Evolutionary conservation across 2,797 vertebrate genomes (phyloP), one percentile per base, ranked within the genome.

Genomic region (Enteromius fasciolatus): DNA sequence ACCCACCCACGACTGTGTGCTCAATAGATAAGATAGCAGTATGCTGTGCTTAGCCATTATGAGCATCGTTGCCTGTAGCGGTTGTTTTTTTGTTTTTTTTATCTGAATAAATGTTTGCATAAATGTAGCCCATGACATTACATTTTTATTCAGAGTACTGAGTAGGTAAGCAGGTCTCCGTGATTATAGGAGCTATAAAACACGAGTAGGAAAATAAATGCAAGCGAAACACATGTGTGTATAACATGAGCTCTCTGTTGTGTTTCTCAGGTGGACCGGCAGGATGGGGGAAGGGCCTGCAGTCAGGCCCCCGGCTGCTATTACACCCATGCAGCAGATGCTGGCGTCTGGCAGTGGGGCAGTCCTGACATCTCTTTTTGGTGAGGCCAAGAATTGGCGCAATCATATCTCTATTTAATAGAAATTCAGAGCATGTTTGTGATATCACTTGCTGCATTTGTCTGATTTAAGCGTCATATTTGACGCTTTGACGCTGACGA

Each of bases 241-340:
- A 4, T n/a, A n/a, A 28, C 28, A 23, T 14, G 57, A 23, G 2
- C 9, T 0, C 69, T 72, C 9, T 76, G 48, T 44, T 63, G 3
- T 85, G 39, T 81, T 9, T 79, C 54, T 64, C 39, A 59, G 80
- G 57, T 92, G 96, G 95, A 90, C 88, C 82, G 83, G 63, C 91
- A 79, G 84, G 91, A 99, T 98, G 97, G 94, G 90, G 6, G 95
- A 96, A 80, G 91, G 91, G 88, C 50, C 64, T 0, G 41, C 81
- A 2, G 83, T 83, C 2, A 59, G 85, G 72, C 57, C 90, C 0
- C 89, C 87, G 46, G 89, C 90, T 86, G 93, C 92, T 84, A 98
- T 99, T 83, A 97, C 97, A n/a, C 97, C 96, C 0, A 84, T 97
- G 90, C 98, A 99, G 89, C 97, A 99, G 91, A 97, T 99, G 95